Conservation (phyloP, 1,140 invertebrate genomes). For the Lordiphosa mommai region DNA sequence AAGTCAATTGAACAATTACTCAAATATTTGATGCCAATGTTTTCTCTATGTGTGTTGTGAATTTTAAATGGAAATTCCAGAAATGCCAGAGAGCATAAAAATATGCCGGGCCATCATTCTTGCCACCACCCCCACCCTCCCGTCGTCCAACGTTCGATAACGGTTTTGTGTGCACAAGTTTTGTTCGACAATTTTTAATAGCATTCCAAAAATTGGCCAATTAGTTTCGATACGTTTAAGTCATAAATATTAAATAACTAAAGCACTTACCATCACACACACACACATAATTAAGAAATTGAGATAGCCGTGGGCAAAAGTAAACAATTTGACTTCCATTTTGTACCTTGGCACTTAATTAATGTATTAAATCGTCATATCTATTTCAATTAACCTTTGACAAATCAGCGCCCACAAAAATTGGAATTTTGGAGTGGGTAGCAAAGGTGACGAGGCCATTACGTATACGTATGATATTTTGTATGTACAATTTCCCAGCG, state of each 20-base stretch:
- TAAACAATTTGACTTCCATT: slow-evolving; percentile 22
- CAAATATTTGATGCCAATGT: slow-evolving; percentile 38
- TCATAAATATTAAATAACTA: slow-evolving; percentile 29
- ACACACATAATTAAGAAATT: slow-evolving; percentile 2
- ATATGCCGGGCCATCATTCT: slow-evolving; percentile 19
- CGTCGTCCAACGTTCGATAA: background rate
- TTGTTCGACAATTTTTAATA: slow-evolving; percentile 30
- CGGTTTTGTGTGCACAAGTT: background rate
- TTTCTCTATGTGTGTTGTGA: slow-evolving; percentile 28
- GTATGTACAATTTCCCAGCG: slow-evolving; percentile 66
- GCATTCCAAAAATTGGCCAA: slow-evolving; percentile 45
- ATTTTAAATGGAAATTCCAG: slow-evolving; percentile 56
- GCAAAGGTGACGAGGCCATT: slow-evolving; percentile 58
- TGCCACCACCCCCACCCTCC: background rate
- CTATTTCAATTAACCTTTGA: slow-evolving; percentile 72
- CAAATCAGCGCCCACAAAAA: slow-evolving; percentile 64
- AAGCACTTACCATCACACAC: background rate
- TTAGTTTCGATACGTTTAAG: slow-evolving; percentile 10
- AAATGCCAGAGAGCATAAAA: slow-evolving; percentile 34
- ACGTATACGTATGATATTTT: slow-evolving; percentile 13
- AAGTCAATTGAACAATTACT: slow-evolving; percentile 36
- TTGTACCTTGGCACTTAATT: slow-evolving; percentile 67
- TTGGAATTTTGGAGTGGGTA: slow-evolving; percentile 13
- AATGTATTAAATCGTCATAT: slow-evolving; percentile 71
- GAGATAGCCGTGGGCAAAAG: slow-evolving; percentile 4